These are phyloP conservation scores for Synanthedon formicaeformis DNA, from an alignment of 2,888 invertebrate species.

Conservation along the genomic window DNA sequence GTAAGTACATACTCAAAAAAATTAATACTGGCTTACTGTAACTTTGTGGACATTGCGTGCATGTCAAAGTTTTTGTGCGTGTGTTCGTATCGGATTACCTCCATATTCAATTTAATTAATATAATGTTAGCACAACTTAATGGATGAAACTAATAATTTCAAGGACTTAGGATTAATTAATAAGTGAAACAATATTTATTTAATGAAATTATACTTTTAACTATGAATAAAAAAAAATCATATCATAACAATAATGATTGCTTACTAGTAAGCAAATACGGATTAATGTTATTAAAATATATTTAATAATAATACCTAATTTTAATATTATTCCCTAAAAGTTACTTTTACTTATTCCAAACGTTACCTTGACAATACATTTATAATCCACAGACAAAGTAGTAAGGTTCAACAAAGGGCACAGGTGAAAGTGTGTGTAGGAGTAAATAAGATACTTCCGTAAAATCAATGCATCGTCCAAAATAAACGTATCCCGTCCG, in stretches of 20 bases:
- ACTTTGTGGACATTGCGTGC: constrained; percentile 15
- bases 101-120: constrained; percentile 19
- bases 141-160: no score
- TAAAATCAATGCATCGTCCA: not conserved
- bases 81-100: constrained; percentile 22
- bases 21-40: not conserved
- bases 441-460: constrained; percentile 4
- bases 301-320: no score
- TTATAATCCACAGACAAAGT: not conserved
- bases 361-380: not conserved
- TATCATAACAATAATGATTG: no score
- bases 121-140: not conserved
- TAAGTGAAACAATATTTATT: no score
- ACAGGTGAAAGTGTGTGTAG: constrained; percentile 30
- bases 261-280: no score
- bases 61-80: constrained; percentile 16
- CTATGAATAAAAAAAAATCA: no score
- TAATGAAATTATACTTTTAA: no score
- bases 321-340: no score
- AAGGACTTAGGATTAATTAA: no score
- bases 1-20: no score
- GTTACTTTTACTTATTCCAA: no score
- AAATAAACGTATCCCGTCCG: constrained; percentile 17
- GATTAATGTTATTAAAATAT: no score
- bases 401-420: constrained; percentile 3